phyloP scores from a whole-genome alignment of 2,888 invertebrate species.

The Junonia oenone region DNA sequence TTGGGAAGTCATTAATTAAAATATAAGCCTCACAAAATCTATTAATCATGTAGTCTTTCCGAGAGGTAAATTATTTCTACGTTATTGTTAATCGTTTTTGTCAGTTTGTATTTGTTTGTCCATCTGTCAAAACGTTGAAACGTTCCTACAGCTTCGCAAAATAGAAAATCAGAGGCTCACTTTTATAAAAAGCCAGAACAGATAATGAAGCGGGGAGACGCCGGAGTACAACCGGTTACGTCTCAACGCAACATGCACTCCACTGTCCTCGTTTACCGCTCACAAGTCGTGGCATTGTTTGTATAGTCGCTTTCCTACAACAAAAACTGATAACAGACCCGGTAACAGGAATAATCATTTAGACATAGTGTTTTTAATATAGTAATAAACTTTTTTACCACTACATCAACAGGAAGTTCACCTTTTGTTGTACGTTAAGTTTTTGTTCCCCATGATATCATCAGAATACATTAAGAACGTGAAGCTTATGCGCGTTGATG shows the following conservation, averaged over 20 bases:
- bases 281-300: slow-evolving; percentile 38
- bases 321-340: slow-evolving; percentile 20
- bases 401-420: slow-evolving; percentile 19
- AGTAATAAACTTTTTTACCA: background rate
- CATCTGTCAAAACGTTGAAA: background rate
- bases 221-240: slow-evolving; percentile 33
- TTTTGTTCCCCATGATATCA: slow-evolving; percentile 26
- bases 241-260: slow-evolving; percentile 45
- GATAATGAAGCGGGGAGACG: slow-evolving; percentile 34
- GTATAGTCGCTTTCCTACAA: slow-evolving; percentile 20
- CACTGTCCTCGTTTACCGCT: slow-evolving; percentile 55
- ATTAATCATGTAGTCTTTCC: background rate
- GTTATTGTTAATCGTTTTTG: too few species aligned
- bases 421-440: slow-evolving; percentile 19
- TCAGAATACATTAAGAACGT: slow-evolving; percentile 28
- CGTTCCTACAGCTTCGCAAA: background rate
- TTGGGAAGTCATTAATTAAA: background rate
- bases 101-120: background rate
- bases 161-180: slow-evolving; percentile 34
- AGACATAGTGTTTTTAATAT: background rate
- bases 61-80: background rate
- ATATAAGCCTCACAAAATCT: background rate
- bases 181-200: slow-evolving; percentile 35
- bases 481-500: slow-evolving; percentile 61
- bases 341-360: background rate